Conservation (phyloP, 2,888 invertebrate species). For the Choristoneura rosaceana region DNA sequence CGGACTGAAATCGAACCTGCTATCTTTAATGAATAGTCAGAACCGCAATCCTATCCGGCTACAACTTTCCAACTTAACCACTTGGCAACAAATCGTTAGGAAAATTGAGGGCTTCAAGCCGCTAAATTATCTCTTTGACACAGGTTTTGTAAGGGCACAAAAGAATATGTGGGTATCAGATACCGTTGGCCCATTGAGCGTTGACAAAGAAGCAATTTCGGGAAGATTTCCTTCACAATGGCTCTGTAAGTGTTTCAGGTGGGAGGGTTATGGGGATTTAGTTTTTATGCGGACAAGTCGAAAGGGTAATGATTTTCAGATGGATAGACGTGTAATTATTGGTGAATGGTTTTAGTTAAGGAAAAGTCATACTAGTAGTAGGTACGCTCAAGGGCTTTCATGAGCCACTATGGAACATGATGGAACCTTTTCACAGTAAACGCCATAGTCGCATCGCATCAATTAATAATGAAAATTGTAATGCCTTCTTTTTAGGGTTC, state of each 20-base stretch:
- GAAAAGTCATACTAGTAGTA: no score
- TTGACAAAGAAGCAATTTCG: constrained; percentile 37
- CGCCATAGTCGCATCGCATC: no score
- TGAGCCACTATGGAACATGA: no score
- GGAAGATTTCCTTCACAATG: constrained; percentile 30
- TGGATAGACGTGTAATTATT: background rate
- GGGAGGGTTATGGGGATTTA: constrained; percentile 4
- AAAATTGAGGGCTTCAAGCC: constrained; percentile 33
- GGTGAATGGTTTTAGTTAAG: background rate
- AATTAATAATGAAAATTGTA: no score
- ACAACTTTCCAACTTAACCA: background rate
- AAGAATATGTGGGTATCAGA: constrained; percentile 33
- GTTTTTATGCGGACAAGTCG: constrained; percentile 3
- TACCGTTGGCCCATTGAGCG: constrained; percentile 28
- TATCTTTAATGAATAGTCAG: background rate
- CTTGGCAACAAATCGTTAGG: constrained; percentile 32
- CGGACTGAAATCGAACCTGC: no score
- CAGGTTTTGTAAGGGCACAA: constrained; percentile 24
- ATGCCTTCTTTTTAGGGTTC: no score
- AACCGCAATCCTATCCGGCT: background rate
- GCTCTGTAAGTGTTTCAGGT: constrained; percentile 19
- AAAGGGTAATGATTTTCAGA: constrained; percentile 14
- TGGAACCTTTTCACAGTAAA: no score
- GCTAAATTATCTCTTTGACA: constrained; percentile 33
- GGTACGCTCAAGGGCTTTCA: no score